A percentile compares a stretch with the other conserved stretches of the same genome.
Evolutionary conservation across 2,888 invertebrate species (phyloP).

Genomic region (Chymomyza caudatula): DNA sequence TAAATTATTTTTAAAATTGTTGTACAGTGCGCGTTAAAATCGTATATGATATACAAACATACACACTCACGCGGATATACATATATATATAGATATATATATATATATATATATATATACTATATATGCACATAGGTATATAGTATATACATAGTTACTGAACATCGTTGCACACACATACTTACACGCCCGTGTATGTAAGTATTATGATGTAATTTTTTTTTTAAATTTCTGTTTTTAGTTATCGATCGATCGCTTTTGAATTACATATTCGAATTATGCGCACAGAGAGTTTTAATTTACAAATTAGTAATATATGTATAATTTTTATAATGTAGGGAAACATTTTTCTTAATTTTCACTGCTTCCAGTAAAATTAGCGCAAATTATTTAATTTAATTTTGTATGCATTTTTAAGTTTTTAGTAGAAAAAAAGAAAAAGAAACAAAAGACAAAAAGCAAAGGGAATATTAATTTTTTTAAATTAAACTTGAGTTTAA

Average conservation of each 20-base stretch:
- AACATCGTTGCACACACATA: not conserved
- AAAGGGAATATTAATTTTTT: not conserved
- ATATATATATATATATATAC: not conserved
- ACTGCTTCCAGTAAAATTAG: constrained; percentile 67
- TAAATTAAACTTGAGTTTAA: constrained; percentile 14
- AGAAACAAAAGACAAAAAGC: constrained; percentile 10
- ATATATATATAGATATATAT: not conserved
- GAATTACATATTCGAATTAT: constrained; percentile 45
- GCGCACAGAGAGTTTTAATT: constrained; percentile 46
- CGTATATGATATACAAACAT: constrained; percentile 11
- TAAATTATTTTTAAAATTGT: constrained; percentile 59
- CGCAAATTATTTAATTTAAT: constrained; percentile 59
- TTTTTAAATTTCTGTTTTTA: constrained; percentile 4
- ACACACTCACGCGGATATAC: not conserved
- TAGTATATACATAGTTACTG: not conserved
- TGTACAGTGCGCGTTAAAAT: constrained; percentile 60
- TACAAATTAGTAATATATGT: constrained; percentile 7
- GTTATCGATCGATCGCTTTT: not conserved
- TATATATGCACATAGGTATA: not conserved
- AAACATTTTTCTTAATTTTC: constrained; percentile 5
- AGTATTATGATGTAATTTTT: constrained; percentile 24
- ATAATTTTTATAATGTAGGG: not conserved
- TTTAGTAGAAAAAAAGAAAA: constrained; percentile 9
- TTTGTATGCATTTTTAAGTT: constrained; percentile 23
- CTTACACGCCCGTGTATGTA: constrained; percentile 6